Evolutionary conservation across 2,113 vertebrate species (phyloP), one percentile per base, ranked within the genome.

Genomic region (pig (Sus scrofa)): DNA sequence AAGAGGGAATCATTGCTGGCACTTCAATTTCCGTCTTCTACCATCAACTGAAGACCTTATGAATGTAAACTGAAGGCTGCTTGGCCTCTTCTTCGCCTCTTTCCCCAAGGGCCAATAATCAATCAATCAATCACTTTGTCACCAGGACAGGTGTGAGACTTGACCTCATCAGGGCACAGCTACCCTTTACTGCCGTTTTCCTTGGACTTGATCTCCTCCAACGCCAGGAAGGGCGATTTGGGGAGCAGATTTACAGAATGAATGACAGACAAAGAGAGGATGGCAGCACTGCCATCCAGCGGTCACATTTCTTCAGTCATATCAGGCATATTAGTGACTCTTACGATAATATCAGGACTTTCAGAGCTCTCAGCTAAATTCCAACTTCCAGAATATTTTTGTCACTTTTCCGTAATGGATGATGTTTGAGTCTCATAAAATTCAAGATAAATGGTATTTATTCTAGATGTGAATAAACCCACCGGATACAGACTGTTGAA

Each of bases 211-310:
- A 12, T 63, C 22, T 44, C n/a, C 30, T 70, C 2, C 18, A 22
- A 22, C 62, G 16, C 78, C n/a, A n/a, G 14, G 24, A 14, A 58
- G 78, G 24, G 18, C 39, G 30, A 34, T 22, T 6, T 58, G 62
- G 44, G 79, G 0, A 32, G 26, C 26, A 74, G 39, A 44, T 73
- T 58, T 50, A 20, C 8, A 34, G 70, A 20, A 70, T 13, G 16
- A 30, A 3, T 15, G 71, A 73, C 32, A 4, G 50, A 79, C 0
- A 7, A 1, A 39, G 12, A 18, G 52, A 52, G 44, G 20, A 22
- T 22, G 37, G 65, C 9, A 67, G n/a, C 9, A 4, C 24, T 54
- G 63, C 3, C 30, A 73, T 1, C 0, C 1, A 34, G 3, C 20
- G 39, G 9, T 56, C 4, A 56, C 2, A n/a, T 26, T 37, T 68